Percentiles rank a stretch among this genome's conserved stretches.
Evolutionary conservation across 1,140 invertebrate genomes (phyloP).

Genomic region (Sminthurinus signatus): DNA sequence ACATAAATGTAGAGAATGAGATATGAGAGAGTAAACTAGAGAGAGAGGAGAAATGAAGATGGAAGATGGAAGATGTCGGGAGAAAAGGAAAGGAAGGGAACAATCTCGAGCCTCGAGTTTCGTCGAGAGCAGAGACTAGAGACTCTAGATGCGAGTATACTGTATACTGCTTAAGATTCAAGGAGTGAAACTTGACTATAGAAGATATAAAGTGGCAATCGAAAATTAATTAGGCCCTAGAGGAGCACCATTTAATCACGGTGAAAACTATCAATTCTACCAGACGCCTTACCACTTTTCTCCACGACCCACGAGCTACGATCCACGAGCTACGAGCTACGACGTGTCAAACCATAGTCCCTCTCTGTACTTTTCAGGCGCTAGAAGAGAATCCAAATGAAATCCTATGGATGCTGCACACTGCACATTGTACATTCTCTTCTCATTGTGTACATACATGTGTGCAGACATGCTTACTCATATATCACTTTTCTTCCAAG

Average conservation of each 20-base stretch:
- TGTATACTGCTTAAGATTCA: not conserved
- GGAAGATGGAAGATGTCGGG: slow-evolving; percentile 4
- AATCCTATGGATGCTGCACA: too few relatives aligned
- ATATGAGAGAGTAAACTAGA: too few relatives aligned
- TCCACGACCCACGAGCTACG: not conserved
- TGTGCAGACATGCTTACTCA: too few relatives aligned
- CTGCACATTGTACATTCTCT: too few relatives aligned
- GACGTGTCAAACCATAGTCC: slow-evolving; percentile 4
- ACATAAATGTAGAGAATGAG: too few relatives aligned
- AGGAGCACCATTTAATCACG: slow-evolving; percentile 28
- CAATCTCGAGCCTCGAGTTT: too few relatives aligned
- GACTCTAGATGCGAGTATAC: not conserved
- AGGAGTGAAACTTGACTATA: not conserved
- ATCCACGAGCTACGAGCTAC: not conserved
- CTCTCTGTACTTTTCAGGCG: too few relatives aligned
- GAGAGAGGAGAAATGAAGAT: not conserved
- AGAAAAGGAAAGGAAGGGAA: too few relatives aligned
- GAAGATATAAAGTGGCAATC: slow-evolving; percentile 34
- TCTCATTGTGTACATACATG: too few relatives aligned
- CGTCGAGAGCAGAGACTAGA: too few relatives aligned
- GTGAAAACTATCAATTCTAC: slow-evolving; percentile 12
- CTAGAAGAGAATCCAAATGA: too few relatives aligned
- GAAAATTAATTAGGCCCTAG: slow-evolving; percentile 37
- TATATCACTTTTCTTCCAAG: too few relatives aligned
- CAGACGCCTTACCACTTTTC: not conserved